Evolutionary conservation across 2,888 invertebrate species (phyloP), one percentile per base, ranked within the genome.

Genomic region (Andrena flavipes): DNA sequence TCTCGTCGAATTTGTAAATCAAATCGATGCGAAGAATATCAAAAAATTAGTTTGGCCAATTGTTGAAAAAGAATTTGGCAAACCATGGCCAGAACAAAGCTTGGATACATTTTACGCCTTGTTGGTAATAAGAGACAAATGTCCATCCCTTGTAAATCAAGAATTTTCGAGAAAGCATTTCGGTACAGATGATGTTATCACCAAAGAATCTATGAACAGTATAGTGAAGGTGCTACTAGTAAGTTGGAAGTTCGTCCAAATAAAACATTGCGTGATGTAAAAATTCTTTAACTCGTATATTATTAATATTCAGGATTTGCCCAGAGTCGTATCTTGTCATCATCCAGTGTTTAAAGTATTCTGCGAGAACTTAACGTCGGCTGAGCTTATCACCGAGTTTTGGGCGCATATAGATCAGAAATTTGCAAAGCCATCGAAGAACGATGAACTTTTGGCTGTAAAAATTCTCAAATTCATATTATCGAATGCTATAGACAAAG

Each of bases 331-430:
- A 85, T 95, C 95, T 33, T 93, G 95, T 23, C 94, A 95, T 77
- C 97, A 97, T 93, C 97, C 97, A 29, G 94, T 96, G 60, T 96
- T 96, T 92, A 95, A 96, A 86, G 93, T 95, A 84, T 95, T 97
- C 87, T 95, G 95, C 35, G 93, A 94, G 67, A 94, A 95, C 86
- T 93, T 96, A 65, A 95, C 95, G 0, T 94, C 94, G 74, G 95
- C 95, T 8, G 94, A 95, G 67, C 93, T 95, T 78, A 90, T 96
- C 6, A 86, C 93, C 59, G 85, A 94, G 62, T 96, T 97, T 91
- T 96, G 97, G 95, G 92, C 91, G 10, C 94, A 95, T 35, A 94
- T 95, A 49, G 95, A 96, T 76, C 89, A 94, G 35, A 92, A 92
- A 69, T 91, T 95, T 74, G 76, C 94, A 91, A 94, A 96, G 94